These are phyloP conservation scores for Creontiades dilutus DNA, from an alignment of 2,888 invertebrate species.

Conservation along the genomic window DNA sequence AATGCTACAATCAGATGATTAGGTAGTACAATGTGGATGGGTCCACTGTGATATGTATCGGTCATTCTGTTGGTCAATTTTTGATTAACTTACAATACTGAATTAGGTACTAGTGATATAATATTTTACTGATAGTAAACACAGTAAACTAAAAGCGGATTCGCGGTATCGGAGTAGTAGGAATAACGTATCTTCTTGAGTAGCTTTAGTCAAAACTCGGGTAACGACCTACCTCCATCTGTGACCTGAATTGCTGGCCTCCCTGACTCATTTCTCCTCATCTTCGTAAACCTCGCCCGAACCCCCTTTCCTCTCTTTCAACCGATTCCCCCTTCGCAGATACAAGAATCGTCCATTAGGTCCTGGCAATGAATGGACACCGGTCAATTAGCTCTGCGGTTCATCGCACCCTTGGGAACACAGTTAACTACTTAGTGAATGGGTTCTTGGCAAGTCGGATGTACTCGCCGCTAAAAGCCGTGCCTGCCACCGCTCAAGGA, in stretches of 20 bases:
- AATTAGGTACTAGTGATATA: too few species aligned
- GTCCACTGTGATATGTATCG: too few species aligned
- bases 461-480: neutral
- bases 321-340: neutral
- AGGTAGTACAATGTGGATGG: too few species aligned
- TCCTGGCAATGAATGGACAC: slow-evolving; percentile 18
- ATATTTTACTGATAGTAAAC: too few species aligned
- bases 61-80: too few species aligned
- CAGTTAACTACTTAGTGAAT: slow-evolving; percentile 42
- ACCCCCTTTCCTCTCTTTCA: neutral
- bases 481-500: neutral
- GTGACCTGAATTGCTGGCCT: neutral
- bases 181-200: too few species aligned
- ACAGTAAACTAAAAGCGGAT: too few species aligned
- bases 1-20: too few species aligned
- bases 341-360: slow-evolving; percentile 39
- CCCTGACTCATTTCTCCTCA: neutral
- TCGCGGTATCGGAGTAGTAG: too few species aligned
- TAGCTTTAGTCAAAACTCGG: too few species aligned
- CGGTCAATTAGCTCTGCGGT: neutral
- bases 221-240: too few species aligned
- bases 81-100: too few species aligned
- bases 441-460: neutral
- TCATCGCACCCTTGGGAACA: slow-evolving; percentile 13
- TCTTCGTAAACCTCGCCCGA: slow-evolving; percentile 7